Evolutionary conservation across 2,113 vertebrate genomes (phyloP), one percentile per base, ranked within the genome.

Genomic region (Rhinoderma darwinii): DNA sequence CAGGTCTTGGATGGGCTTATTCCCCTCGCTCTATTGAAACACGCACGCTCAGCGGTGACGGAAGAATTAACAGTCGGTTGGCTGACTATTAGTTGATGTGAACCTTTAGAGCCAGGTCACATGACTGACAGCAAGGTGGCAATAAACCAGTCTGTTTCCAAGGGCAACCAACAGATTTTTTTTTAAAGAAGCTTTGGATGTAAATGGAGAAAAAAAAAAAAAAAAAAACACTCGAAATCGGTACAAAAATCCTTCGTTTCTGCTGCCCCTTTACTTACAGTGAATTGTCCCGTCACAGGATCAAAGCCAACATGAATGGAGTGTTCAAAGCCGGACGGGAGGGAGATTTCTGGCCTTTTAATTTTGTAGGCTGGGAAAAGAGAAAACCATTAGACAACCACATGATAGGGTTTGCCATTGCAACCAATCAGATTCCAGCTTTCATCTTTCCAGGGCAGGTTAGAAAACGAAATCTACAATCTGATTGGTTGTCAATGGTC

Each of bases 271-370:
- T 0, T 4, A 70, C 96, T 97, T 92, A 99, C 98, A 2, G 97
- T 99, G 90, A 99, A 99, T 90, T 99, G 97, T 27, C 98, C 98
- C 0, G 98, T 99, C 91, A 99, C 97, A 0, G 98, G 95, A 88
- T 99, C 98, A 87, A 99, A 99, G 74, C 98, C 98, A 47, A 99
- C 97, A 0, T 99, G 98, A 93, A 99, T 98, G 0, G 97, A 98
- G 94, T 99, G 98, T 39, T 99, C 98, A 47, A 99, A 99, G 90
- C 98, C 97, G 7, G 97, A 99, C 1, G 98, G 98, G n/a, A 98
- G 94, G 77, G 98, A 99, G 89, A 99, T 99, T 91, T 99, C 98
- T 0, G 97, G 98, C 14, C 15, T 74, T 93, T 94, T 98, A 93
- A 96, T 99, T 92, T 97, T 99, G 89, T 96, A 97, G 82, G 96